Base-by-base conservation (phyloP, 2,888 invertebrate species). In the Thyatira batis region DNA sequence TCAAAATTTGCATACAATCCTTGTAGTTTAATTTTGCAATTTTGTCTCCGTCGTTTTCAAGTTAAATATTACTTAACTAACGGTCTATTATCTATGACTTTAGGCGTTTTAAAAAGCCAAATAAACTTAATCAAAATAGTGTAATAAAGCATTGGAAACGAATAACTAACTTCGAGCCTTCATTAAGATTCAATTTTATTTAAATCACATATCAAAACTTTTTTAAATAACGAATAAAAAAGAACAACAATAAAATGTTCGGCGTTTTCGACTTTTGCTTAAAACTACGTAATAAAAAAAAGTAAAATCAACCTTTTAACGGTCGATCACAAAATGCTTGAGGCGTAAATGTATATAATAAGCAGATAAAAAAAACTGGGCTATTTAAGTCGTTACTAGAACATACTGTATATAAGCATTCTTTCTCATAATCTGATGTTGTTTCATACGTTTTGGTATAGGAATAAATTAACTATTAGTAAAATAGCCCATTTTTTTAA, bases 191-290 rank as follows among this genome's bases (percentile, higher is more conserved):
- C 28, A 23, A 48, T 48, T 45, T 27, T 23, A 28, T 48, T 48
- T 48, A 48, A 48, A 48, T 45, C n/a, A 10, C 48, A 8, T 27
- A 20, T 20, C 11, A 27, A 27, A 48, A 20, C n/a, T 27, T 46
- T 20, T 23, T 45, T 8, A 23, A n/a, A 23, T 23, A 45, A 39
- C 13, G 39, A 45, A 25, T 45, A 45, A 65, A 65, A 50, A 63
- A 66, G 61, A 69, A 76, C 55, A 71, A 71, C 65, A 73, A 69
- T 71, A 67, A 69, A 74, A 65, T 63, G 61, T 67, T 72, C 60
- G 63, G 56, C 67, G 56, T 67, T 67, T 71, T 67, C 59, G 63
- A 63, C 39, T 64, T 70, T 65, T 51, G 50, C 72, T 76, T 76
- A 74, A 52, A 68, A 67, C 60, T 74, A 27, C 17, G 27, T 20